Percentiles rank a stretch among this genome's conserved stretches.
Conservation (phyloP, 2,888 invertebrate genomes). For the Andricus curvator region DNA sequence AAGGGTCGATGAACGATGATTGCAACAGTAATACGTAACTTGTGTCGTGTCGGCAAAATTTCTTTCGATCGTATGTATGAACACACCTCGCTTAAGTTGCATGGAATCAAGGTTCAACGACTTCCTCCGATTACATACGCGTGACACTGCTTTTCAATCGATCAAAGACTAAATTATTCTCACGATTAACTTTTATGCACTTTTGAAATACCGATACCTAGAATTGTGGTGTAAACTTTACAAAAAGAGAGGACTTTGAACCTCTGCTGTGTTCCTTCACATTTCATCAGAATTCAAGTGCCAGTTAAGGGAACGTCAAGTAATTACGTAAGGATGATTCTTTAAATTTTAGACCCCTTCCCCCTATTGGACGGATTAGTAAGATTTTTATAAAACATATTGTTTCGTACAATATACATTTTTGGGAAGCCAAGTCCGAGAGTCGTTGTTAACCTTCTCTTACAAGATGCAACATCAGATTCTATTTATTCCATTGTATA, state of each 20-base stretch:
- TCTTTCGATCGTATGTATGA: constrained; percentile 44
- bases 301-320: too few species aligned
- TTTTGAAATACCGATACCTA: constrained; percentile 31
- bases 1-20: constrained; percentile 40
- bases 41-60: constrained; percentile 55
- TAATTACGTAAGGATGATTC: too few species aligned
- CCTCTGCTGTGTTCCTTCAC: background rate
- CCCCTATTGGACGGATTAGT: too few species aligned
- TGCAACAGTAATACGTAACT: constrained; percentile 57
- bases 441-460: too few species aligned
- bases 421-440: too few species aligned
- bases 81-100: constrained; percentile 36
- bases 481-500: too few species aligned
- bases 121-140: constrained; percentile 72
- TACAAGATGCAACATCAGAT: too few species aligned
- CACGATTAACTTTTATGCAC: constrained; percentile 32
- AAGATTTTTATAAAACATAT: too few species aligned
- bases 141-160: constrained; percentile 50
- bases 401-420: too few species aligned
- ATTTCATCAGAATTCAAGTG: too few species aligned
- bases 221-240: constrained; percentile 29
- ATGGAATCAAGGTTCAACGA: constrained; percentile 68
- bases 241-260: constrained; percentile 16
- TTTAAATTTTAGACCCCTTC: too few species aligned
- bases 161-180: constrained; percentile 26